Evolutionary conservation across 2,797 vertebrate species (phyloP).

Genomic region (Clarias fuscus): DNA sequence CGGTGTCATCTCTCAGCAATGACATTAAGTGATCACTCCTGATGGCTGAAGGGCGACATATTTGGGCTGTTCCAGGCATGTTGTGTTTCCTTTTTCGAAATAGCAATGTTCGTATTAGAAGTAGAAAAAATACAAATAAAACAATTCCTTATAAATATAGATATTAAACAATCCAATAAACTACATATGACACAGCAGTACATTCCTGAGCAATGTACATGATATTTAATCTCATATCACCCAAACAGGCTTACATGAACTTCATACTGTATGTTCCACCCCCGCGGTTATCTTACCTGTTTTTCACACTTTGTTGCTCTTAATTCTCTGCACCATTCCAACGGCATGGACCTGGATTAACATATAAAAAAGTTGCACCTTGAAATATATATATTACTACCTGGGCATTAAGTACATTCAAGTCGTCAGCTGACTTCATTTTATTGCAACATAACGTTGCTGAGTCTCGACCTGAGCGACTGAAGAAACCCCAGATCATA

Average conservation of each 20-base stretch:
- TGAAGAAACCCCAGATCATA: too few species aligned
- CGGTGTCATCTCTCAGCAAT: not conserved
- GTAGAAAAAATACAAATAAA: not conserved
- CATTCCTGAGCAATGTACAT: not conserved
- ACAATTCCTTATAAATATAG: not conserved
- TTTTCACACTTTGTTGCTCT: not conserved
- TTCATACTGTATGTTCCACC: too few species aligned
- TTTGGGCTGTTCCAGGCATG: not conserved
- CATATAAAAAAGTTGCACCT: too few species aligned
- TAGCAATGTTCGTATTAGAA: not conserved
- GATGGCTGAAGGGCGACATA: not conserved
- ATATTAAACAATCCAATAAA: not conserved
- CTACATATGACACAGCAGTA: not conserved
- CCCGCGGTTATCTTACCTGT: not conserved
- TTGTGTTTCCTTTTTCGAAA: not conserved
- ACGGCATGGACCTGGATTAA: too few species aligned
- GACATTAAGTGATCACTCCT: not conserved
- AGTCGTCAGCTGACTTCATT: too few species aligned
- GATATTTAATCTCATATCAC: not conserved
- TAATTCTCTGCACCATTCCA: not conserved
- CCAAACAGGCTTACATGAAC: not conserved
- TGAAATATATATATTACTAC: too few species aligned
- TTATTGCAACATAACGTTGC: too few species aligned
- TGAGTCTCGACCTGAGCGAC: too few species aligned
- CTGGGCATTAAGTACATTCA: too few species aligned